Base-by-base conservation (phyloP, 53 echinoderm and acorn worm species). In the Mesocentrotus franciscanus region DNA sequence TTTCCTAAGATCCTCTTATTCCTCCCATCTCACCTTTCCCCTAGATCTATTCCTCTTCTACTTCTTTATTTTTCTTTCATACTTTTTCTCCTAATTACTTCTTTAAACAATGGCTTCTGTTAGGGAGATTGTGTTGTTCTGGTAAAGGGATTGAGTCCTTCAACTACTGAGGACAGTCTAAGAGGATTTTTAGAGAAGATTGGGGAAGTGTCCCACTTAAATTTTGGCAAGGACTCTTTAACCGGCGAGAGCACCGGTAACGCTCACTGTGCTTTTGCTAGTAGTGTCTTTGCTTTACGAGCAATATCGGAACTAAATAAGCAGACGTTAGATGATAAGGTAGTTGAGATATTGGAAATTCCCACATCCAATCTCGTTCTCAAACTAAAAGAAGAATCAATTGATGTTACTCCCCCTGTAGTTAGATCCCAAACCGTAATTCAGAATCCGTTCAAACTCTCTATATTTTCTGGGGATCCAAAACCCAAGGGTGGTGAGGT, bases 401-500 rank as follows among this genome's bases (percentile, higher is more conserved):
- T 13, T n/a, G 33, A 0, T 34, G 26, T 24, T 57, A 13, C 15
- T 36, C 26, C 36, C 33, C 89, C 90, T 60, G 26, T 90, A 29
- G 17, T 74, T 22, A 90, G 74, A 35, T 17, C 95, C 58, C 74
- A 90, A 14, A 95, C 78, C 34, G 20, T 95, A 15, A 35, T 91
- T 61, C 64, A 84, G 60, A 71, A 85, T 85, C 85, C 93, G 24
- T 36, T 85, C 70, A 49, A 87, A 61, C 60, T 96, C 20, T 27
- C 85, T 17, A 68, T 85, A 42, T 78, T 93, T 60, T 96, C 94
- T 26, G 96, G 96, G 9, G 91, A 94, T 18, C 55, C 90, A 10
- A 96, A 92, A 36, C 68, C 90, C 16, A 96, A 96, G 29, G 84
- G 78, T 1, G 91, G 94, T 27, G 95, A 95, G 2, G 95, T 96